These are phyloP conservation scores for Graphium colonna DNA, from an alignment of 2,888 invertebrate species.

Conservation along the genomic window DNA sequence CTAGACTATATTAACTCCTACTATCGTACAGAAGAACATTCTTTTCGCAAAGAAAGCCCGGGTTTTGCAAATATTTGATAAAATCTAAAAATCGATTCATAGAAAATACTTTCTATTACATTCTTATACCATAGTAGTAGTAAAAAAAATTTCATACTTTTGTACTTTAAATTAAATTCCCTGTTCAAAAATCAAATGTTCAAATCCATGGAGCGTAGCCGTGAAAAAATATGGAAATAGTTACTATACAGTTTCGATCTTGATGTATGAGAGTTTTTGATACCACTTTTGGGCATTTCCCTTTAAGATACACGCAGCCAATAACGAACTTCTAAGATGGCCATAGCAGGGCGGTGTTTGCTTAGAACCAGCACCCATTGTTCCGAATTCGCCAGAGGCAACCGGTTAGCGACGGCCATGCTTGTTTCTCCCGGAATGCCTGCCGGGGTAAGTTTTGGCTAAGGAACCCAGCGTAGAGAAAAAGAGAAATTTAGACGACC, in stretches of 20 bases:
- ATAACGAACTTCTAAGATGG: not conserved
- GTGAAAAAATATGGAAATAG: not conserved
- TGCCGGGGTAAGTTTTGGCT: slow-evolving; percentile 36
- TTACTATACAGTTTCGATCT: too few relatives aligned
- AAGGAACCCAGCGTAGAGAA: slow-evolving; percentile 28
- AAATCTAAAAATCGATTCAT: too few relatives aligned
- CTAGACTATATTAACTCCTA: too few relatives aligned
- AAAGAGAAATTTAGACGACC: slow-evolving; percentile 38
- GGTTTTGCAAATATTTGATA: not conserved
- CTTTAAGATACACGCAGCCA: not conserved
- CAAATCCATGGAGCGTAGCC: too few relatives aligned
- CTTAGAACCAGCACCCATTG: slow-evolving; percentile 47
- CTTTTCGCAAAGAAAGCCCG: too few relatives aligned
- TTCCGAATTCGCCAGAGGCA: slow-evolving; percentile 67
- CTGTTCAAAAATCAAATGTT: too few relatives aligned
- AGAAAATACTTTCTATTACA: too few relatives aligned
- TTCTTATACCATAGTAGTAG: not conserved
- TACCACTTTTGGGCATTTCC: too few relatives aligned
- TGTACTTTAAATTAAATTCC: too few relatives aligned
- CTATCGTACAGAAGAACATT: not conserved
- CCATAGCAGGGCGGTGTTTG: not conserved
- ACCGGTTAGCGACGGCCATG: slow-evolving; percentile 68
- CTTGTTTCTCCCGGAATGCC: slow-evolving; percentile 47
- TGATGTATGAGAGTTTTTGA: too few relatives aligned
- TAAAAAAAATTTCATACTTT: not conserved